Base-by-base conservation (phyloP, 2,888 invertebrate species). In the Nymphalis polychloros region DNA sequence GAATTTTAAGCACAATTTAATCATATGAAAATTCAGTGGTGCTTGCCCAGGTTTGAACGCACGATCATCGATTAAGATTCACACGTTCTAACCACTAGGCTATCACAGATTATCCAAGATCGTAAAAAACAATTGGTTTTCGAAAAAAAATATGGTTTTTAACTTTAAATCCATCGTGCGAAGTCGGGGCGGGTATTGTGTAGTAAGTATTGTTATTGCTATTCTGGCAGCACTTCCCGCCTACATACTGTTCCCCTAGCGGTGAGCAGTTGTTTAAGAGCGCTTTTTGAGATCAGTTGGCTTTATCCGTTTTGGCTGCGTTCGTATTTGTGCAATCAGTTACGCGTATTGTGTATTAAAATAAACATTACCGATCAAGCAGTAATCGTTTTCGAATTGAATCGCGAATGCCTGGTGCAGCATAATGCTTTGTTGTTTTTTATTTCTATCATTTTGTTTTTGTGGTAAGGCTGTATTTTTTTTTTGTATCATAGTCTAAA, bases 281-380 rank as follows among this genome's bases (percentile, higher is more conserved):
- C 84, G 83, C 83, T 87, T 89, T 89, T 84, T 84, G 81, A 78
- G 81, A 79, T 73, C 85, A 80, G 84, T 83, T 82, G 83, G 77
- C 79, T 83, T 78, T 68, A 59, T 62, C 48, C 50, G 60, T 46
- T 67, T 70, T 68, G 67, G 70, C 67, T 61, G 67, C 47, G 57
- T 46, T 67, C 64, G 50, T 61, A 50, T 67, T 67, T 64, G 70
- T 64, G 67, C 52, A 66, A 63, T 55, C 47, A 64, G 55, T 61
- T 62, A 41, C 57, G 46, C 19, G 60, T 67, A 63, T 47, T 31
- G 47, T n/a, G n/a, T 52, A 52, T 59, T 50, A 52, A 64, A 67
- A 70, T 67, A 67, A 67, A 70, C 50, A 52, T 59, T 59, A 27
- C 35, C 19, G 19, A 41, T 31, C 55, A 55, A 23, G 4, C 41